Conservation (phyloP, 1,140 invertebrate species). For the Matsumurasca onukii region DNA sequence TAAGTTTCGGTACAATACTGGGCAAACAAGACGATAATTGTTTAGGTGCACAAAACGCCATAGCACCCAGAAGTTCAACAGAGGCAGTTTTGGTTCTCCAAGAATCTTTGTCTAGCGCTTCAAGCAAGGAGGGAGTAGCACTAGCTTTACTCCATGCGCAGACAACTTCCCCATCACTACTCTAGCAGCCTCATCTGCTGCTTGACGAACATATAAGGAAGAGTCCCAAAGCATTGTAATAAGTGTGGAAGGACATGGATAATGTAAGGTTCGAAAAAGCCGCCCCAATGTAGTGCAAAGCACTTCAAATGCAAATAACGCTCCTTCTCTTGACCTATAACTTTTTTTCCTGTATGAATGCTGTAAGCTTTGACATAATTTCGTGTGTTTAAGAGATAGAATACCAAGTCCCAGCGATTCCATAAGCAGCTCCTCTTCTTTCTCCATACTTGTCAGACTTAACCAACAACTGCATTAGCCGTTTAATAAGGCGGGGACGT, state of each 20-base stretch:
- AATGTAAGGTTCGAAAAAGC: conserved; percentile 97
- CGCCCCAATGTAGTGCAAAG: conserved; percentile 92
- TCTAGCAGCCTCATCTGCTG: conserved; percentile 92
- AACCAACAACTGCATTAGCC: no score
- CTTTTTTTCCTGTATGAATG: no score
- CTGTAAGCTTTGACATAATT: no score
- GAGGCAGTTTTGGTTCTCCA: conserved; percentile 99
- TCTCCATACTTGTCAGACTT: no score
- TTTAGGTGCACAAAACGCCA: conserved; percentile 98
- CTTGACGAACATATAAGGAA: conserved; percentile 87
- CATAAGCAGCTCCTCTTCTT: no score
- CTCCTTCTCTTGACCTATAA: no score
- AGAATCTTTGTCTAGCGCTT: conserved; percentile 94
- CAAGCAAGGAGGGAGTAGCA: conserved; percentile 81
- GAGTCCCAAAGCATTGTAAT: conserved; percentile 95
- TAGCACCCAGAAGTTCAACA: conserved; percentile 93
- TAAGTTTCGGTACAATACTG: conserved; percentile 97
- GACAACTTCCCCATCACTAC: conserved; percentile 95
- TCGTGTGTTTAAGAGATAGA: no score
- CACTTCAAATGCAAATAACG: conserved; percentile 97
- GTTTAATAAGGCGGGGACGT: no score
- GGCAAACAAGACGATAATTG: conserved; percentile 97
- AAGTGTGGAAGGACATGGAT: conserved; percentile 95
- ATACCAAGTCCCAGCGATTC: no score
- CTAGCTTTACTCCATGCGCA: conserved; percentile 95